A percentile compares a stretch with the other conserved stretches of the same genome.
These are phyloP conservation scores for Penaeus chinensis DNA, from an alignment of 1,140 invertebrate genomes.

Conservation along the genomic window DNA sequence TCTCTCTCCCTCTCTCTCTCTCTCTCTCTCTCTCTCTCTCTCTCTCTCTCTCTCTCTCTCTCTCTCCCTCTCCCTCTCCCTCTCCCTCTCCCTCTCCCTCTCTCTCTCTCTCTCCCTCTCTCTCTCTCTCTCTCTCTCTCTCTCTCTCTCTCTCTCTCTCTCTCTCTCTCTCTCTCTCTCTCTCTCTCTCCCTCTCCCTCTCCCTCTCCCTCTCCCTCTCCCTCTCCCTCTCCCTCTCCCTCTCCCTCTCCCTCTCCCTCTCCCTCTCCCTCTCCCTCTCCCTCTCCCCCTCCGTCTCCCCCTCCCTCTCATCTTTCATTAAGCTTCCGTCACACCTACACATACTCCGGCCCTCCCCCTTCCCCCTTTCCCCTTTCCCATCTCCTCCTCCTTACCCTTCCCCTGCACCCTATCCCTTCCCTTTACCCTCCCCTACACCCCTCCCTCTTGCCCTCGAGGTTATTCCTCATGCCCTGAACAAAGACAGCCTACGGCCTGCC, in stretches of 20 bases:
- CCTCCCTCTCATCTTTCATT: too few species aligned
- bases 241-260: background rate
- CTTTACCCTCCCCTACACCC: too few species aligned
- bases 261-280: background rate
- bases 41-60: background rate
- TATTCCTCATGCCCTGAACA: too few species aligned
- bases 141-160: background rate
- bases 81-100: too few species aligned
- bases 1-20: background rate
- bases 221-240: background rate
- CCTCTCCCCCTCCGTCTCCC: background rate
- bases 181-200: background rate
- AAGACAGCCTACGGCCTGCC: too few species aligned
- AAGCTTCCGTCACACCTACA: too few species aligned
- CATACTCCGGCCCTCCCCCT: too few species aligned
- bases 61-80: background rate
- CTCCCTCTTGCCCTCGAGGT: too few species aligned
- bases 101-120: background rate
- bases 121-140: background rate
- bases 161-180: background rate
- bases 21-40: fast-evolving
- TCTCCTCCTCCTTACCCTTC: too few species aligned
- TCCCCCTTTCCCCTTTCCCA: too few species aligned
- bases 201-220: background rate
- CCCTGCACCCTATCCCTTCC: too few species aligned